Percentiles rank a stretch among this genome's conserved stretches.
phyloP scores from a whole-genome alignment of 1,140 invertebrate species.

The Temnothorax longispinosus region DNA sequence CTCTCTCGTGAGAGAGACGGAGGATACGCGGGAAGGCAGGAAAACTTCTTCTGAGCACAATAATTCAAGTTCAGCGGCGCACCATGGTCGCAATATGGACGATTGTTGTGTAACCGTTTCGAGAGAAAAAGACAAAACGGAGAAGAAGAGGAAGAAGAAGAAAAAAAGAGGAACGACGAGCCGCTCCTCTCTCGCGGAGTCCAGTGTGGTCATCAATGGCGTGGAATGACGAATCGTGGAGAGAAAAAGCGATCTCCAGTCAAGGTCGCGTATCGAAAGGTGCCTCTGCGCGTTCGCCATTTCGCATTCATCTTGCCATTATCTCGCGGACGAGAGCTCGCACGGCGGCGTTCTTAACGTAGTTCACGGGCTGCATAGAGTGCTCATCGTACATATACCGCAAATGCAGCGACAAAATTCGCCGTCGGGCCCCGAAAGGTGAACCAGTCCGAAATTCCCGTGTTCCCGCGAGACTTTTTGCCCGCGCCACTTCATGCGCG shows the following conservation, averaged over 20 bases:
- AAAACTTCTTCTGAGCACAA: slow-evolving; percentile 43
- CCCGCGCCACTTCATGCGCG: not conserved
- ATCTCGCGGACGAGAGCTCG: slow-evolving; percentile 47
- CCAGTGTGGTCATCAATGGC: slow-evolving; percentile 71
- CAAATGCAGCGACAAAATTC: slow-evolving; percentile 44
- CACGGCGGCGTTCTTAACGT: slow-evolving; percentile 44
- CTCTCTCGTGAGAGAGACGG: not conserved
- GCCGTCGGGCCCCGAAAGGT: slow-evolving; percentile 52
- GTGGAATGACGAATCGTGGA: slow-evolving; percentile 72
- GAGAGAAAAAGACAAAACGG: slow-evolving; percentile 41
- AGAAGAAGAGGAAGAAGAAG: not conserved
- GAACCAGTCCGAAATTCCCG: slow-evolving; percentile 68
- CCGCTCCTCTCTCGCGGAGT: slow-evolving; percentile 51
- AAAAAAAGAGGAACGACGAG: slow-evolving; percentile 13
- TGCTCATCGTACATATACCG: slow-evolving; percentile 32
- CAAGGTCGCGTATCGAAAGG: slow-evolving; percentile 79
- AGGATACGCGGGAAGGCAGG: slow-evolving; percentile 3
- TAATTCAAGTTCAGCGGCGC: slow-evolving; percentile 72
- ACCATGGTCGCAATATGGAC: slow-evolving; percentile 61
- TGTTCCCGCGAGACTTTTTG: slow-evolving; percentile 31
- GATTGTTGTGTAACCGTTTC: slow-evolving; percentile 64
- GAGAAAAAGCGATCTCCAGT: slow-evolving; percentile 81
- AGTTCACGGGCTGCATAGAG: slow-evolving; percentile 40
- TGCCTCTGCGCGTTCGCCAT: slow-evolving; percentile 73
- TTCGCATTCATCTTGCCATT: slow-evolving; percentile 75